Evolutionary conservation across 2,113 vertebrate genomes (phyloP).

Genomic region (Pseudois nayaur): DNA sequence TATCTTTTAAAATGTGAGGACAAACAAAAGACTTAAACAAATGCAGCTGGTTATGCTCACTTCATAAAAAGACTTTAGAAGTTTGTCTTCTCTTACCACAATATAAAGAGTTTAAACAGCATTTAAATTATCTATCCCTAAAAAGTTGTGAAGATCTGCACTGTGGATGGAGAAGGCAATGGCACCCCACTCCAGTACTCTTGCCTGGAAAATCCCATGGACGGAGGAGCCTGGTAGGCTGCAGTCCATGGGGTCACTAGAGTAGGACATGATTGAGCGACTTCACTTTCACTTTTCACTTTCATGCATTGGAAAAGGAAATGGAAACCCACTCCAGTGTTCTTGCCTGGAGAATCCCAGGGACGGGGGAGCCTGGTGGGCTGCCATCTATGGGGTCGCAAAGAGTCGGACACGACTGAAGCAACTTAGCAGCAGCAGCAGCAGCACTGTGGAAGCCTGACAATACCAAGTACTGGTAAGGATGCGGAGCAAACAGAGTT

Average conservation of each 20-base stretch:
- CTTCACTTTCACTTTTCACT: no score
- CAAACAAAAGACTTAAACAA: neutral
- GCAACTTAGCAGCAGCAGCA: no score
- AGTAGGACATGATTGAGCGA: fast-evolving
- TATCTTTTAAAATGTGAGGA: neutral
- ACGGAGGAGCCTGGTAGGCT: no score
- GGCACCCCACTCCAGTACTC: no score
- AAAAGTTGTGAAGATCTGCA: neutral
- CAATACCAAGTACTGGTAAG: neutral
- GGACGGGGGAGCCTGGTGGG: no score
- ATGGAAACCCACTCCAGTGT: no score
- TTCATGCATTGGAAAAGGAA: no score
- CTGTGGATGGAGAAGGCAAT: neutral
- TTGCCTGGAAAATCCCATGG: no score
- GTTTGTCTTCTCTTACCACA: neutral
- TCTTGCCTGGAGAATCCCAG: no score
- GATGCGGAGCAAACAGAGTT: neutral
- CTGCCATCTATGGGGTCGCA: no score
- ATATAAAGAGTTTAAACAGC: neutral
- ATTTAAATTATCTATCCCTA: neutral
- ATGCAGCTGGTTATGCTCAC: neutral
- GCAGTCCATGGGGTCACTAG: no score
- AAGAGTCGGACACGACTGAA: no score
- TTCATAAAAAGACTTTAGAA: neutral
- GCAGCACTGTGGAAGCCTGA: neutral